Base-by-base conservation (phyloP, 92 coral and sea anemone species). In the Epizoanthus ramosus region DNA sequence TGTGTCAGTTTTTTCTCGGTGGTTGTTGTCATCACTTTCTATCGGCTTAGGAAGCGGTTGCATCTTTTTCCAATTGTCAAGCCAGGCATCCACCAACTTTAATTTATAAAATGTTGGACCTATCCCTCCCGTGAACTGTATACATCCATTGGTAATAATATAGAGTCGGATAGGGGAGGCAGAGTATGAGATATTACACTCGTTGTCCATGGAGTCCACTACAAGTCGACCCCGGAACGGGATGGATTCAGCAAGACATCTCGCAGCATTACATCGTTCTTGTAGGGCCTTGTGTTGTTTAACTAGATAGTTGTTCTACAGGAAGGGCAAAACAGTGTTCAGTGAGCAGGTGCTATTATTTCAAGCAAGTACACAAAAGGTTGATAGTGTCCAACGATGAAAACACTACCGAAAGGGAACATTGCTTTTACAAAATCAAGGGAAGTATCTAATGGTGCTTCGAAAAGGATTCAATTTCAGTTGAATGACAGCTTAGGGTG, bases 121-220 rank as follows among this genome's bases (percentile, higher is more conserved):
- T 71, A 84, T 37, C 16, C 87, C 87, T 21, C 94, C 94, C 14
- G 84, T 60, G 41, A 58, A 89, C 6, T 68, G 68, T 35, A 91
- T 63, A 22, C 66, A 65, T 21, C 88, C 81, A 58, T 88, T 88
- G 61, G 73, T 71, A 24, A 91, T 84, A 9, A 91, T 73, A 45
- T 63, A 85, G 15, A 85, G 79, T 70, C 94, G 73, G 8, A 89
- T 87, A 5, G 94, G 94, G 6, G 85, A 56, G 3, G 90, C 94
- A 0, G 88, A 92, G 12, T 75, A 91, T 19, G 83, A 83, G 9
- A 56, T 89, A 18, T 83, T 85, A 8, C 90, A 83, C 31, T 81
- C 92, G 68, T 91, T 79, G 14, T 88, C 90, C 85, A 88, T 88
- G 8, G 94, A 59, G 28, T 91, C 94, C 24, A 91, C 73, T 6